Evolutionary conservation across 2,113 vertebrate species (phyloP).

Genomic region (Callaeas wilsoni): DNA sequence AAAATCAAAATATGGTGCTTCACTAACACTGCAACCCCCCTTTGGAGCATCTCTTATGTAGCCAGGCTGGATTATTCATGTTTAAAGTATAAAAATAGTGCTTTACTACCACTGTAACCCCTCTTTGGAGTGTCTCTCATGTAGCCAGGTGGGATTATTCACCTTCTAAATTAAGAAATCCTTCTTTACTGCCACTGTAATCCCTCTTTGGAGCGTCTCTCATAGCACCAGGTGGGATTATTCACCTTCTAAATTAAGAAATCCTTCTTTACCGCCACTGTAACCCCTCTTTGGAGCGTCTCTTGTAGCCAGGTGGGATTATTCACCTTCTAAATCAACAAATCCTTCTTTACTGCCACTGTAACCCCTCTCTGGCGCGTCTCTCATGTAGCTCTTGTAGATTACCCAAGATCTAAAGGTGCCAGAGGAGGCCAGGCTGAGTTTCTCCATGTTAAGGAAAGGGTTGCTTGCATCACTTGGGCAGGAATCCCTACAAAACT

Average conservation of each 20-base stretch:
- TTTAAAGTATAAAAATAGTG: background rate
- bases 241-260: no score
- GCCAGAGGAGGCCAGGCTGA: background rate
- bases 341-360: no score
- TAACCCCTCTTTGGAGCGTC: fast-evolving
- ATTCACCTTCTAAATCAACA: no score
- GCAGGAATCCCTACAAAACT: background rate
- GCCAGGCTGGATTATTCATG: no score
- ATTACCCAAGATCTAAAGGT: background rate
- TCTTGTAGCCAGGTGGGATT: no score
- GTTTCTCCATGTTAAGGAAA: background rate
- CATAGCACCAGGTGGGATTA: no score
- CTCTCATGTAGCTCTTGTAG: background rate
- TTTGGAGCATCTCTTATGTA: background rate
- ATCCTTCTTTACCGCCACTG: background rate
- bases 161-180: background rate
- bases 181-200: background rate
- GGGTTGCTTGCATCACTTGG: fast-evolving
- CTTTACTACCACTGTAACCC: background rate
- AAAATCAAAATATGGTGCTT: background rate
- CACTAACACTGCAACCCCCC: background rate
- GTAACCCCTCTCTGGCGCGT: background rate
- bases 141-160: background rate
- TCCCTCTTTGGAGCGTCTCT: background rate
- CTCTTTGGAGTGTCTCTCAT: fast-evolving